Evolutionary conservation across 2,797 vertebrate species (phyloP), one percentile per base, ranked within the genome.

Genomic region (Nasua narica): DNA sequence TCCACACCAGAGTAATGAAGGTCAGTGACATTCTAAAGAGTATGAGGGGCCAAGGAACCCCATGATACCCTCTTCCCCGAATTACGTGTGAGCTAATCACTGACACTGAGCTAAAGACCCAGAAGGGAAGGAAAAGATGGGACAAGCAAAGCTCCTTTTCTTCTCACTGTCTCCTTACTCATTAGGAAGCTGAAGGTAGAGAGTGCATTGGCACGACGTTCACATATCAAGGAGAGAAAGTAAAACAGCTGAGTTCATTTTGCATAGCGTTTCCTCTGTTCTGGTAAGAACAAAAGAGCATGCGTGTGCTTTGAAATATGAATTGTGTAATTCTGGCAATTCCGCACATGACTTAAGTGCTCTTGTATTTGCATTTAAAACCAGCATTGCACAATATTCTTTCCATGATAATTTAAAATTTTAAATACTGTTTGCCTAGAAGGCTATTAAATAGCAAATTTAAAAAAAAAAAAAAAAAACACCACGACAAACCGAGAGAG

Each of bases 1-100:
- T 54, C 10, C 13, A 29, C 37, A 7, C 16, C 29, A 8, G 19
- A 2, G 67, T 60, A 5, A 19, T 12, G 7, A 12, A 54, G 12
- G 4, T 1, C 72, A 76, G 40, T 27, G 25, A 72, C 23, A 29
- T 76, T 48, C 72, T 32, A 16, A 18, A 27, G 43, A 46, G 43
- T 15, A 48, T 11, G 72, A 48, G 15, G 43, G 29, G 14, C 79
- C 40, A 10, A 19, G 50, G 18, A 35, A 23, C 8, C 10, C 81
- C 4, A 13, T 15, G 7, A 3, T 4, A 2, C 7, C 19, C 62
- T 29, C 37, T 9, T 8, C 15, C 43, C 0, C 4, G 12, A 2
- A 21, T 8, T 58, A 84, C 2, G 23, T 4, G 27, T 2, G 3
- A 13, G 32, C 62, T 7, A 3, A 35, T 13, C 21, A 3, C 48